Percentiles rank a stretch among this genome's conserved stretches.
These are phyloP conservation scores for Xanthia togata DNA, from an alignment of 2,888 invertebrate species.

Conservation along the genomic window DNA sequence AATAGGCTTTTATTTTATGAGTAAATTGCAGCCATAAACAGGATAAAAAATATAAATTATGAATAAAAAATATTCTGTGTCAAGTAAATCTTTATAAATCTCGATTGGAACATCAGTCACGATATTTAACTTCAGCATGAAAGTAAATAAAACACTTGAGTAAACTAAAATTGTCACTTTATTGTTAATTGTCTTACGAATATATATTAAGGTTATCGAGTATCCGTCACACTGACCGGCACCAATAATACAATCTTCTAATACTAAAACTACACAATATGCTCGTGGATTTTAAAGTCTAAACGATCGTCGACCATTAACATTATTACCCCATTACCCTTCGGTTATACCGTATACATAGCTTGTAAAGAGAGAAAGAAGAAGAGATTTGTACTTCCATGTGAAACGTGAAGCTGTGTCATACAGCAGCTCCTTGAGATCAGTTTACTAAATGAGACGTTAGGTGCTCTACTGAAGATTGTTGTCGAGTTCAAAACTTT, in stretches of 20 bases:
- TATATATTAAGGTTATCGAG: conserved; percentile 20
- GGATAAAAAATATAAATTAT: conserved; percentile 5
- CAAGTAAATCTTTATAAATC: conserved; percentile 34
- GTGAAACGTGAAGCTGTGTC: conserved; percentile 48
- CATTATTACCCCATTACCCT: conserved; percentile 19
- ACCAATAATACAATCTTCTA: conserved; percentile 16
- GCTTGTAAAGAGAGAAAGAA: conserved; percentile 11
- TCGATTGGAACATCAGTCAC: background rate
- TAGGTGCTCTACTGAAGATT: background rate
- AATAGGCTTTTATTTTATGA: background rate
- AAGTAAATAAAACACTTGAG: conserved; percentile 47
- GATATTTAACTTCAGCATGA: background rate
- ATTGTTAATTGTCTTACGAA: conserved; percentile 27
- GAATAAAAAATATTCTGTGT: conserved; percentile 44
- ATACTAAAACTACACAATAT: conserved; percentile 33
- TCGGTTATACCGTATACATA: conserved; percentile 28
- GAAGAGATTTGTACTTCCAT: conserved; percentile 61
- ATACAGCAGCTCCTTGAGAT: conserved; percentile 60
- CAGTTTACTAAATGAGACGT: conserved; percentile 30
- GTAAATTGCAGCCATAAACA: conserved; percentile 14
- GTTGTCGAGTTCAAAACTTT: background rate
- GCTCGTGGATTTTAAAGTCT: conserved; percentile 12
- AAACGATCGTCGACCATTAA: conserved; percentile 12
- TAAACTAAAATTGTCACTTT: conserved; percentile 38
- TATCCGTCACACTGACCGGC: conserved; percentile 26